Base-by-base conservation (phyloP, 2,888 invertebrate genomes). In the Ectobius pallidus region DNA sequence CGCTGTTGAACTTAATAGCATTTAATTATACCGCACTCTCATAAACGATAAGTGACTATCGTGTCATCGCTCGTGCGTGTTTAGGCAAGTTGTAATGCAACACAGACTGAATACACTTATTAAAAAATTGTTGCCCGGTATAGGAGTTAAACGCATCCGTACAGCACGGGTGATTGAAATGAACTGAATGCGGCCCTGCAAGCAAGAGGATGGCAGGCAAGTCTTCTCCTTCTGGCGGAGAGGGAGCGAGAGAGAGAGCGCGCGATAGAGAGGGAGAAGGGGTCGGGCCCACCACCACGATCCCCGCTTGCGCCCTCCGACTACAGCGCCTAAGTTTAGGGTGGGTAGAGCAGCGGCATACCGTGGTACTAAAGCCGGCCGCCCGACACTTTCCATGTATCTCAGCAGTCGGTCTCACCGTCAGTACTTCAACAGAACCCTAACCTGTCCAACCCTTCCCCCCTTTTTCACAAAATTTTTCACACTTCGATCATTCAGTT, bases 401-500 rank as follows among this genome's bases (percentile, higher is more conserved):
- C 69, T 69, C 69, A 25, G 49, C 55, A 27, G 69, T 69, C 42
- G 32, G 52, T 55, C 69, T 39, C 27, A n/a, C n/a, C n/a, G n/a
- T n/a, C n/a, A 3, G 30, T 52, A 14, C 55, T 55, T 52, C 34
- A 30, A 49, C 69, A 30, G 20, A 52, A 39, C 39, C 34, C 25
- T 11, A 44, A 7, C 39, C 22, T 18, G 18, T 27, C 44, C 39
- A 25, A 7, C 34, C 34, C 34, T 11, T 34, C 39, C 44, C 11
- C 34, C 34, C 34, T 11, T 34, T 34, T 11, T 34, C 6, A 34
- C 34, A 34, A 34, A 49, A 71, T 67, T 39, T 68, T 72, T 72
- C 72, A 55, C 72, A 72, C 72, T 63, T 44, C 67, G 42, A 52
- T 61, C 68, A 68, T 58, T 69, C 72, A 72, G 27, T 68, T 61